Evolutionary conservation across 2,113 vertebrate species (phyloP), one percentile per base, ranked within the genome.

Genomic region (Arizona elegans): DNA sequence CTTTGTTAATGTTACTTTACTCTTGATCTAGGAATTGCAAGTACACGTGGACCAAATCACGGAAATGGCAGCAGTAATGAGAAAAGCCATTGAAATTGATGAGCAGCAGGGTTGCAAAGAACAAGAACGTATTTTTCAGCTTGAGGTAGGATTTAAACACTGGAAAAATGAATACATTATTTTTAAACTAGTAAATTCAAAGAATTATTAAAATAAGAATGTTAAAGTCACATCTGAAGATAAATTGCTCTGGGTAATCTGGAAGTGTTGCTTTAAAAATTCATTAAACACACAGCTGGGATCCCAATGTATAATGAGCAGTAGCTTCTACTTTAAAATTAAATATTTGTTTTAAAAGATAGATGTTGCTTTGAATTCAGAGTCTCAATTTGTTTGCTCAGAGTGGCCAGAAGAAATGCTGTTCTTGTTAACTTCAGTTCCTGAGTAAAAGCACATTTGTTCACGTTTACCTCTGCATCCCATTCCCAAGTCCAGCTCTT

Each of bases 61-160:
- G 5, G 99, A 99, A 96, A 99, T 99, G 99, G 99, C 99, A 43
- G 98, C 98, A 0, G 99, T 99, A 3, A 99, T 99, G 99, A 98
- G 98, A 93, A 99, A 98, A 94, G 99, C 99, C 9, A 99, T 99
- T 90, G 99, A 99, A 95, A 98, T 99, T 53, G 99, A 99, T 8
- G 99, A 99, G 56, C 98, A 97, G 17, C 98, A 98, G 0, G 96
- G 98, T 38, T 99, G 98, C 96, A 98, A 98, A 95, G 99, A 99
- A 5, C 98, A 99, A 94, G 99, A 99, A 93, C 97, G 98, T 38
- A 99, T 99, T 94, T 97, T 98, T 95, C 99, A 99, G 94, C 98
- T 99, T 0, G 99, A 99, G 98, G 99, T 99, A 96, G 97, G 97
- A 93, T 62, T 0, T 21, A 70, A 52, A 59, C 11, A 23, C 12